Base-by-base conservation (phyloP, 2,888 invertebrate genomes). In the Alloscopus bannaensis region DNA sequence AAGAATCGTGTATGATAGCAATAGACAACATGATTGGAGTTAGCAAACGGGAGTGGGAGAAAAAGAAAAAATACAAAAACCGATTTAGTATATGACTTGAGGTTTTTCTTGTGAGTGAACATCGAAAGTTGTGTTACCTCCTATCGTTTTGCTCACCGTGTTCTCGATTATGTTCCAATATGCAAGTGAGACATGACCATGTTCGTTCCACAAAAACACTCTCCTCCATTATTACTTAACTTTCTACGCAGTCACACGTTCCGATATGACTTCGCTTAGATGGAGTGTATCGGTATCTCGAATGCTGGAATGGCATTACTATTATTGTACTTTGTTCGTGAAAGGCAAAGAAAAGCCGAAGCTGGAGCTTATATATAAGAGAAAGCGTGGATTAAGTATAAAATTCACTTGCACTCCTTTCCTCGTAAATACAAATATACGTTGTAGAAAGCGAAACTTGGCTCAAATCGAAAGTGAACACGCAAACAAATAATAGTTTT, bases 401-500 rank as follows among this genome's bases (percentile, higher is more conserved):
- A n/a, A n/a, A n/a, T n/a, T n/a, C n/a, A n/a, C n/a, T n/a, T n/a
- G n/a, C n/a, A 47, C 47, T 47, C 24, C 24, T 24, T 57, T 31
- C n/a, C n/a, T n/a, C n/a, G n/a, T n/a, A n/a, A n/a, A n/a, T n/a
- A n/a, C n/a, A n/a, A n/a, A n/a, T n/a, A n/a, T n/a, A n/a, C n/a
- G n/a, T n/a, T n/a, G n/a, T n/a, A n/a, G n/a, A n/a, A n/a, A n/a
- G n/a, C n/a, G n/a, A n/a, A n/a, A n/a, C n/a, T n/a, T n/a, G 8
- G 16, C 40, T 57, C 24, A 57, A 71, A 73, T 73, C 73, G 65
- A 65, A 73, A 73, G 55, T 65, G 64, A 65, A 24, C 84, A 84
- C 84, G 84, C 84, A 80, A 84, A 78, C 71, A 81, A 83, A 84
- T 81, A 81, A 73, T 73, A 65, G 24, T 81, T 78, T 81, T 66